phyloP scores from a whole-genome alignment of 2,797 vertebrate genomes.

The Pantherophis alleghaniensis region DNA sequence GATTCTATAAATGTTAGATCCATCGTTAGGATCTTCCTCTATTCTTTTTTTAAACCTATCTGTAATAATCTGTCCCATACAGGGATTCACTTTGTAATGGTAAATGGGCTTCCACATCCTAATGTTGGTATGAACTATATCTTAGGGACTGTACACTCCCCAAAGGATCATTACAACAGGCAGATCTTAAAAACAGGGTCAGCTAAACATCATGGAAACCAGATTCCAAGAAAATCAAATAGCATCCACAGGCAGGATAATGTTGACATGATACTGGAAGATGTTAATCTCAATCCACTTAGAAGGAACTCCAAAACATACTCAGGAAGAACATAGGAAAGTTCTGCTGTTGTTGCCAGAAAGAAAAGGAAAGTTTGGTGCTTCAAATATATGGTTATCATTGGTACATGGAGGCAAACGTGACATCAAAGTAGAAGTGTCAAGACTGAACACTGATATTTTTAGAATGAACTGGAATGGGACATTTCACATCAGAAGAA shows the following conservation, averaged over 20 bases:
- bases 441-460: neutral
- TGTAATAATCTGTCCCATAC: neutral
- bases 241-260: neutral
- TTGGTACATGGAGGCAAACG: neutral
- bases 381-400: neutral
- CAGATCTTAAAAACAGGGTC: neutral
- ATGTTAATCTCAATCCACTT: neutral
- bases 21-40: neutral
- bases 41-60: neutral
- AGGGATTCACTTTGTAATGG: neutral
- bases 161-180: neutral
- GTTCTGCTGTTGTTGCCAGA: neutral
- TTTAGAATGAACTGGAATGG: neutral
- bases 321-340: neutral
- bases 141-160: neutral
- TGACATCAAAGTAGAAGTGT: neutral
- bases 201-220: neutral
- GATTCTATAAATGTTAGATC: neutral
- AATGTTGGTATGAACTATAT: neutral
- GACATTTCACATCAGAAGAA: neutral
- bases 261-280: neutral
- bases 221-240: neutral
- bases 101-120: neutral
- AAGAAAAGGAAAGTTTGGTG: neutral
- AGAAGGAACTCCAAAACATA: neutral